Evolutionary conservation across 2,888 invertebrate species (phyloP), one percentile per base, ranked within the genome.

Genomic region (Ornithoptera alexandrae): DNA sequence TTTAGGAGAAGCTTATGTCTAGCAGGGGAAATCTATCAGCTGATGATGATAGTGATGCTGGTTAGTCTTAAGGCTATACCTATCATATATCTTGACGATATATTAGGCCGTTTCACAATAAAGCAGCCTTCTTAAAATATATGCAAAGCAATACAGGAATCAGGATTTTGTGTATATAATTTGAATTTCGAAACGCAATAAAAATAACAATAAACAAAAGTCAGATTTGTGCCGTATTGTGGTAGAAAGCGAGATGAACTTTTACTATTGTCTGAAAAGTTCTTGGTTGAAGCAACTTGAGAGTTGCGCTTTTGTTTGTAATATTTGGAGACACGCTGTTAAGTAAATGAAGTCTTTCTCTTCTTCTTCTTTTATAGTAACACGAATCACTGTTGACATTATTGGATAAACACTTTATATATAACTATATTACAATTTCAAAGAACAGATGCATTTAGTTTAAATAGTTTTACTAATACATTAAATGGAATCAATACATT

Each of bases 251-350:
- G 53, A 50, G 18, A n/a, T 53, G n/a, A 53, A n/a, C 7, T 53
- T 53, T 53, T 53, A 53, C 53, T 53, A 53, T n/a, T 53, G n/a
- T 53, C n/a, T 53, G 53, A 53, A 53, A 53, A 53, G 18, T 53
- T 53, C 53, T 3, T 4, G 53, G 2, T 2, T 18, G 53, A 53
- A 53, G 53, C 53, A 53, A 10, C n/a, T 18, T 6, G 18, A 53
- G n/a, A 53, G 53, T 53, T 53, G 53, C 53, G 53, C 6, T 53
- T n/a, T n/a, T n/a, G 17, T 53, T 53, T 53, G n/a, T n/a, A 53
- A 53, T 53, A 53, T 53, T 53, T 53, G 8, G 4, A 6, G 8
- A 53, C 7, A 5, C 53, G 6, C 10, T 53, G 53, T 53, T 53
- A n/a, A n/a, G 5, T 53, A n/a, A n/a, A 53, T n/a, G n/a, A n/a